These are phyloP conservation scores for Ceuthmochares aereus DNA, from an alignment of 2,113 vertebrate genomes.

Conservation along the genomic window DNA sequence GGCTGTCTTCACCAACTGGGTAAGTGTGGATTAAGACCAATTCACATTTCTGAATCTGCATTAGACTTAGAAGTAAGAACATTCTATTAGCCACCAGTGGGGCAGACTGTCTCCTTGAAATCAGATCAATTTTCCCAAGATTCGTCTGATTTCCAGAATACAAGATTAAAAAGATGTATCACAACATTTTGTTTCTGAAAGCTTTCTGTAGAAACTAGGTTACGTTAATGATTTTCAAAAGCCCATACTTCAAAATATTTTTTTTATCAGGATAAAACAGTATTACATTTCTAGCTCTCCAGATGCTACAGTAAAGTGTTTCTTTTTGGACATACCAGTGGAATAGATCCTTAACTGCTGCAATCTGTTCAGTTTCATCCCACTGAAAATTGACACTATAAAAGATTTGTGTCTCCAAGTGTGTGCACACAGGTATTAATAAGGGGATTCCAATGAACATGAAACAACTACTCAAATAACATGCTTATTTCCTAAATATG, in stretches of 20 bases:
- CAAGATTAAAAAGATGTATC: not conserved
- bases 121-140: not conserved
- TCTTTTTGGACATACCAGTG: not conserved
- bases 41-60: constrained; percentile 99
- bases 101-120: not conserved
- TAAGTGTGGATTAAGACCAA: constrained; percentile 95
- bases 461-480: not conserved
- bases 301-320: not conserved
- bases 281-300: not conserved
- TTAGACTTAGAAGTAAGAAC: constrained; percentile 81
- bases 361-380: not conserved
- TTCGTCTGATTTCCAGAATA: not conserved
- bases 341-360: not conserved
- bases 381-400: not conserved
- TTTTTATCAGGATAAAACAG: not conserved
- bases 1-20: constrained; percentile 93
- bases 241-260: not conserved
- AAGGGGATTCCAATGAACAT: not conserved
- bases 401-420: not conserved
- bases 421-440: not conserved
- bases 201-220: not conserved
- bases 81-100: not conserved
- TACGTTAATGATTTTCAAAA: not conserved
- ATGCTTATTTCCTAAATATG: accelerated
- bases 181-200: not conserved